Evolutionary conservation across 2,797 vertebrate species (phyloP).

Genomic region (Phoeniculus purpureus): DNA sequence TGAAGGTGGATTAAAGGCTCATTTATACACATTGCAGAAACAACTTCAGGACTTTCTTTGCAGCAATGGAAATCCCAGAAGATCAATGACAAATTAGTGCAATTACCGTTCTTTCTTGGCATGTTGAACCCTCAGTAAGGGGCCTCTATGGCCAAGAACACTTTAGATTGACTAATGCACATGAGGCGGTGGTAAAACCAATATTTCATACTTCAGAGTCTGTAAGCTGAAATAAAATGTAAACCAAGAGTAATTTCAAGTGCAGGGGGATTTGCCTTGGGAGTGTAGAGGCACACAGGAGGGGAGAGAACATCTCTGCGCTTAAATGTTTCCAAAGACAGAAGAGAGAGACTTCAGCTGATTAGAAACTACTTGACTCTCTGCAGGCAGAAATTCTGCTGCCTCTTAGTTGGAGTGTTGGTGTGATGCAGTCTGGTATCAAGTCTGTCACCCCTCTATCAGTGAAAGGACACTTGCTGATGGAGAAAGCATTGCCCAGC

Average conservation of each 20-base stretch:
- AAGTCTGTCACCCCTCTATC: neutral
- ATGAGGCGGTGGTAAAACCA: neutral
- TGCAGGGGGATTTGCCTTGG: neutral
- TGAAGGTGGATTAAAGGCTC: neutral
- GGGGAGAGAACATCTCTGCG: neutral
- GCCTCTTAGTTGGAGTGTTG: neutral
- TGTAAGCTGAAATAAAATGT: neutral
- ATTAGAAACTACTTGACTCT: neutral
- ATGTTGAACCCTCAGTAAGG: neutral
- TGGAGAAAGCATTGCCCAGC: neutral
- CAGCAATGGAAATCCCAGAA: neutral
- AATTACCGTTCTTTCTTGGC: neutral
- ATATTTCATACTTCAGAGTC: neutral
- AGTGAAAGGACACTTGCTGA: neutral
- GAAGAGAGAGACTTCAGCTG: neutral
- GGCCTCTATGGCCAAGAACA: neutral
- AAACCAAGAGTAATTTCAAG: neutral
- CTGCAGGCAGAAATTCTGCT: neutral
- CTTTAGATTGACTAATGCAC: neutral
- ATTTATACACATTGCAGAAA: neutral
- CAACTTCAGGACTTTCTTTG: neutral
- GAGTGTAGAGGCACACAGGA: neutral
- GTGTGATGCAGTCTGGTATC: neutral
- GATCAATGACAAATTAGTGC: neutral
- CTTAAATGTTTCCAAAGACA: neutral